phyloP scores from a whole-genome alignment of 1,140 invertebrate species.

The Maconellicoccus hirsutus region DNA sequence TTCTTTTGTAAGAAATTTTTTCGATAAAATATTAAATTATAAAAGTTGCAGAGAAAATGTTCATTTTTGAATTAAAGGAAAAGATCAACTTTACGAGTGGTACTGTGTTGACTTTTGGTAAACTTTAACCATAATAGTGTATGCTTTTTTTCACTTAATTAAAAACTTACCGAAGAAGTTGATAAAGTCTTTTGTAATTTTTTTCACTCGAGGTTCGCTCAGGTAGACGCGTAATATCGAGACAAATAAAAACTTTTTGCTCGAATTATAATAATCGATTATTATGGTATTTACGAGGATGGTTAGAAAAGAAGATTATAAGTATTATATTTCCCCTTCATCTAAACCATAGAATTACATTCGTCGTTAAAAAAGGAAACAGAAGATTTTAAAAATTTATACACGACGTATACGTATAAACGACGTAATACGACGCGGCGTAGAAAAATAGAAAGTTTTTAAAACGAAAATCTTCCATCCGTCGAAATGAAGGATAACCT shows the following conservation, averaged over 20 bases:
- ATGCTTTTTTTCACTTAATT: no score
- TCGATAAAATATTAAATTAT: background rate
- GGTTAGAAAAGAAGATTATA: background rate
- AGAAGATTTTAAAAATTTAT: background rate
- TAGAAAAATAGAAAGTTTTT: background rate
- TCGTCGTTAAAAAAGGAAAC: background rate
- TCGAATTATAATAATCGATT: no score
- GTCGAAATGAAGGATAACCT: background rate
- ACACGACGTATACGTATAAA: background rate
- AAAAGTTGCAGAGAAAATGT: background rate
- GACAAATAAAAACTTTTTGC: no score
- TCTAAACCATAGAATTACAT: background rate
- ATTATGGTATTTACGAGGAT: no score
- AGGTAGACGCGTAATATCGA: no score
- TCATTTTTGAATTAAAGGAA: background rate
- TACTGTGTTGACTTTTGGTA: no score
- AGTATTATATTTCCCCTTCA: background rate
- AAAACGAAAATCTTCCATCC: background rate
- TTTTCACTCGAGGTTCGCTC: no score
- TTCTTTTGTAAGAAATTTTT: background rate
- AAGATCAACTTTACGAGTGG: background rate
- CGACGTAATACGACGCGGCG: background rate
- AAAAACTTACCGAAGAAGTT: no score
- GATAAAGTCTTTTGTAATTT: no score
- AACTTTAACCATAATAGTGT: no score